These are phyloP conservation scores for Suncus etruscus DNA, from an alignment of 2,113 vertebrate species.

Conservation along the genomic window DNA sequence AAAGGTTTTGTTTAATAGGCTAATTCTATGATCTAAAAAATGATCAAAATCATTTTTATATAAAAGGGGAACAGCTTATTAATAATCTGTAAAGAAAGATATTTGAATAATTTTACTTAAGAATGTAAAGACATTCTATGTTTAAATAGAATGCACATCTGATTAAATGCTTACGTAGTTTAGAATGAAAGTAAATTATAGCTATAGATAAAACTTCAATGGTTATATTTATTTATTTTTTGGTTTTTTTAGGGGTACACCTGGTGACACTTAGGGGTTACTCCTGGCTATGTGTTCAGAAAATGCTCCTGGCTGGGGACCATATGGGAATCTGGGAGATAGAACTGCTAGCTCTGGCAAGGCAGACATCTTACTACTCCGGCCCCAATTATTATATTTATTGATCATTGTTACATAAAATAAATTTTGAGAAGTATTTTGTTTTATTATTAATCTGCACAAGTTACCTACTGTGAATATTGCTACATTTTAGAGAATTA, in stretches of 20 bases:
- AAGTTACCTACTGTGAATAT: conserved; percentile 19
- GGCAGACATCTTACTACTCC: no score
- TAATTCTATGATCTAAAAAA: background rate
- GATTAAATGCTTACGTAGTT: conserved; percentile 10
- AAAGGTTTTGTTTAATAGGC: background rate
- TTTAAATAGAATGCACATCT: background rate
- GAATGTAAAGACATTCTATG: background rate
- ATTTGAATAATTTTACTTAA: conserved; percentile 12
- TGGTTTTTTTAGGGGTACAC: background rate
- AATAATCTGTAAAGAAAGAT: conserved; percentile 22
- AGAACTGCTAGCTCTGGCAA: no score
- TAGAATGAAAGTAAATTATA: background rate
- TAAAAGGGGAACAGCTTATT: background rate
- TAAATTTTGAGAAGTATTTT: conserved; percentile 49
- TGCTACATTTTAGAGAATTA: background rate
- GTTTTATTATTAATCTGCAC: conserved; percentile 10
- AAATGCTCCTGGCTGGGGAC: no score
- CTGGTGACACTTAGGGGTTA: no score
- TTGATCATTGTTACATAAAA: background rate
- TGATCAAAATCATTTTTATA: background rate
- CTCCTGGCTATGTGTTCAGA: no score
- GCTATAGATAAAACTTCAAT: background rate
- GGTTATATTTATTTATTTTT: conserved; percentile 43
- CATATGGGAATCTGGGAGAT: no score
- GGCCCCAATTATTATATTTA: background rate